Percentiles rank a stretch among this genome's conserved stretches.
Evolutionary conservation across 2,113 vertebrate species (phyloP).

Genomic region (Nothocercus nigrocapillus): DNA sequence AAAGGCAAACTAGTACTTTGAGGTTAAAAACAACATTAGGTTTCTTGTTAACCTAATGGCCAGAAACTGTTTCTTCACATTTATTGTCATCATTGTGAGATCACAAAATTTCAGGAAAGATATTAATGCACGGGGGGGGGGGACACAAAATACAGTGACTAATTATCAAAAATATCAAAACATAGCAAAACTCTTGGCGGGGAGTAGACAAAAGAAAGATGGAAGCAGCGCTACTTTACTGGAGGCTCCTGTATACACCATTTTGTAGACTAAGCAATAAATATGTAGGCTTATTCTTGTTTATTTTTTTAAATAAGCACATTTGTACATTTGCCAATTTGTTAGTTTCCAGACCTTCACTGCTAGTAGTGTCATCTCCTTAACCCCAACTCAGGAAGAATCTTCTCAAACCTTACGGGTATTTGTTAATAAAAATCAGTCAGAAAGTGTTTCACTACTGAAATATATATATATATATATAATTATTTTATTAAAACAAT

Average conservation of each 20-base stretch:
- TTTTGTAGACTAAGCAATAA: background rate
- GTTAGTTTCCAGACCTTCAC: background rate
- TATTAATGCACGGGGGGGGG: background rate
- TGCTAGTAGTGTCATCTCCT: background rate
- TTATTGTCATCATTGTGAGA: background rate
- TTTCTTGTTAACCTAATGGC: background rate
- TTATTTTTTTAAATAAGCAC: background rate
- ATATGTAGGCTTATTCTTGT: background rate
- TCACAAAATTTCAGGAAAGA: background rate
- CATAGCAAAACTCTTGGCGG: background rate
- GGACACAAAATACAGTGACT: background rate
- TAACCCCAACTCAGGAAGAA: background rate
- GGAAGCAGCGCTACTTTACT: background rate
- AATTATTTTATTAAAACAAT: no score
- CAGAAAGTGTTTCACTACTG: background rate
- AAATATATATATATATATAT: background rate
- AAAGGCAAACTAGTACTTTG: background rate
- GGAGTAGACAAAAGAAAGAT: background rate
- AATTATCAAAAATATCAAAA: background rate
- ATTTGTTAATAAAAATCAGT: background rate
- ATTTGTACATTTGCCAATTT: background rate
- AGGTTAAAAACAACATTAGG: accelerated
- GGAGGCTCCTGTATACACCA: background rate
- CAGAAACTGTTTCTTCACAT: background rate
- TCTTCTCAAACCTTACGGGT: background rate